Conservation (phyloP, 1,140 invertebrate species). For the Elymnias hypermnestra region DNA sequence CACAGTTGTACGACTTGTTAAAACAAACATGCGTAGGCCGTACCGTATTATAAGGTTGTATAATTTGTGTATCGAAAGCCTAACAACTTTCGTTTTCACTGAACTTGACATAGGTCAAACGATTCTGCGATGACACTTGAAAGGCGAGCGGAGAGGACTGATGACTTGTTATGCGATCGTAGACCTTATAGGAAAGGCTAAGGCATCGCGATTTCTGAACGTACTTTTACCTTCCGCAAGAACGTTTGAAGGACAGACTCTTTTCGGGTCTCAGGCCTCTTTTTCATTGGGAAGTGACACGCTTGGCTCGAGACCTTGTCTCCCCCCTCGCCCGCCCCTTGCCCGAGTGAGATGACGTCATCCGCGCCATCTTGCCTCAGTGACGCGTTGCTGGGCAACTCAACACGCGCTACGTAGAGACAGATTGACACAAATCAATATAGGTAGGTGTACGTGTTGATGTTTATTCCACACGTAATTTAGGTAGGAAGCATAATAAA, state of each 20-base stretch:
- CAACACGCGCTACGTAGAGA: slow-evolving; percentile 38
- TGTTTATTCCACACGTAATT: too few relatives aligned
- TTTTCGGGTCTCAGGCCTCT: slow-evolving; percentile 58
- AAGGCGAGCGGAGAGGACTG: slow-evolving; percentile 28
- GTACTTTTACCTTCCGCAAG: slow-evolving; percentile 51
- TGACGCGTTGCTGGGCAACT: slow-evolving; percentile 67
- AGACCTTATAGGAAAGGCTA: slow-evolving; percentile 15
- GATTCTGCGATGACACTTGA: slow-evolving; percentile 35
- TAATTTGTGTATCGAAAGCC: slow-evolving; percentile 7
- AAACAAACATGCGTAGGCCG: background rate
- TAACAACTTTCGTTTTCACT: slow-evolving; percentile 54
- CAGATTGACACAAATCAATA: slow-evolving; percentile 19
- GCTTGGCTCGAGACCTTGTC: slow-evolving; percentile 58
- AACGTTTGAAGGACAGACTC: slow-evolving; percentile 58
- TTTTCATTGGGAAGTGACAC: slow-evolving; percentile 71
- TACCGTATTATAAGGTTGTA: background rate
- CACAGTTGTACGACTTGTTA: background rate
- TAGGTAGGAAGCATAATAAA: too few relatives aligned
- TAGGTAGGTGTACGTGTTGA: too few relatives aligned
- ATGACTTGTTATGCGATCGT: slow-evolving; percentile 28
- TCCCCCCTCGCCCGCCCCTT: slow-evolving; percentile 39
- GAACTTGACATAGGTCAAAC: slow-evolving; percentile 60
- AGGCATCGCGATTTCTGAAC: slow-evolving; percentile 3
- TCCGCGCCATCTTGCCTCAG: slow-evolving; percentile 62
- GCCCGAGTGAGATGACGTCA: slow-evolving; percentile 55